These are phyloP conservation scores for Manis javanica DNA, from an alignment of 2,797 vertebrate genomes.

Conservation along the genomic window DNA sequence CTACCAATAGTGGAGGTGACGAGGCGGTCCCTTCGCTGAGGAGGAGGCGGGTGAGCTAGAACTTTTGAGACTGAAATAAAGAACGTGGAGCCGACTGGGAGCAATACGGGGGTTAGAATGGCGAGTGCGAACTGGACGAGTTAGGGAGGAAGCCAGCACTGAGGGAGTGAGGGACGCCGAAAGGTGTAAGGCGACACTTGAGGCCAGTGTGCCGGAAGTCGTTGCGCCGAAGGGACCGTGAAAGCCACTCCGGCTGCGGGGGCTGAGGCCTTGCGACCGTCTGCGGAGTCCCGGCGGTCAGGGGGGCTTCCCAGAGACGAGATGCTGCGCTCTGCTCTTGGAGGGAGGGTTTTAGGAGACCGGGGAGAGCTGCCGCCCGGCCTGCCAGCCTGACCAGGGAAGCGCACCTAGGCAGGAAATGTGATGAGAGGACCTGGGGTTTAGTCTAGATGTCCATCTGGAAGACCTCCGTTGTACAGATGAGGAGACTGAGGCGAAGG, in stretches of 20 bases:
- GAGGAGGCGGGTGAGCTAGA: constrained; percentile 48
- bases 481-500: constrained; percentile 39
- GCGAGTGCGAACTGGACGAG: too few species aligned
- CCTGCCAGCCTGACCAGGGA: background rate
- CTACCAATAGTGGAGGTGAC: constrained; percentile 68
- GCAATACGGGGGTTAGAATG: too few species aligned
- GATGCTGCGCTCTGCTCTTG: background rate
- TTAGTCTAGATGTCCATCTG: background rate
- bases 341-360: background rate
- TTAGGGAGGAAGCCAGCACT: background rate
- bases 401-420: background rate
- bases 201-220: background rate
- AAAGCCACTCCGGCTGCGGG: background rate
- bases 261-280: background rate
- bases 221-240: background rate
- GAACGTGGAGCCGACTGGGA: background rate
- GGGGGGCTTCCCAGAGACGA: background rate
- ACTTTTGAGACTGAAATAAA: constrained; percentile 16
- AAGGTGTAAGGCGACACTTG: background rate
- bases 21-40: constrained; percentile 38
- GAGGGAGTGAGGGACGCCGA: background rate
- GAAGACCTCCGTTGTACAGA: background rate
- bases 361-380: background rate
- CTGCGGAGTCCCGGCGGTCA: background rate
- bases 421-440: background rate